Percentiles rank a stretch among this genome's conserved stretches.
Evolutionary conservation across 2,797 vertebrate genomes (phyloP).

Genomic region (Rhyacichthys aspro): DNA sequence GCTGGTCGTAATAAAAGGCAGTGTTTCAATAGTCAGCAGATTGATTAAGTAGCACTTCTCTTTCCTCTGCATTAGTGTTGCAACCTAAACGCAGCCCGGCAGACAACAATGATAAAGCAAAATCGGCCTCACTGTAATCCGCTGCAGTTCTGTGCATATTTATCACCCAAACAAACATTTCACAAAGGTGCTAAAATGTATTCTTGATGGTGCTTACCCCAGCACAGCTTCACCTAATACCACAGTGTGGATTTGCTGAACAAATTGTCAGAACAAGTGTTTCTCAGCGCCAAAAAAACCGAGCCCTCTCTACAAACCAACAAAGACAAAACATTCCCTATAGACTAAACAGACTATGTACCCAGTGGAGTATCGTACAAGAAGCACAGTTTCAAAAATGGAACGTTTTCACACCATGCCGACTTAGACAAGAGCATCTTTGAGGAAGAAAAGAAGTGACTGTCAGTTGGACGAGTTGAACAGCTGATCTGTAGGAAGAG

Average conservation of each 20-base stretch:
- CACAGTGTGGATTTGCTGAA: conserved; percentile 34
- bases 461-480: conserved; percentile 56
- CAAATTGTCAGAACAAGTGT: conserved; percentile 46
- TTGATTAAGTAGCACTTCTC: conserved; percentile 1
- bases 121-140: not conserved
- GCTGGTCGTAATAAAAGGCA: too few relatives aligned
- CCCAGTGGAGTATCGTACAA: conserved; percentile 45
- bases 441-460: conserved; percentile 49
- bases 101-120: conserved; percentile 3
- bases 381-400: conserved; percentile 49
- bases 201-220: conserved; percentile 7
- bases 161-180: conserved; percentile 11
- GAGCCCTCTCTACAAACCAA: conserved; percentile 45
- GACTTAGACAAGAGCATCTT: conserved; percentile 45
- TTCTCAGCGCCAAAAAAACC: conserved; percentile 39
- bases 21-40: not conserved
- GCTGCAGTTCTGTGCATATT: conserved; percentile 3
- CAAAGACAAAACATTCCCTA: conserved; percentile 45
- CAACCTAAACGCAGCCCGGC: not conserved
- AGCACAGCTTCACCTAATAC: conserved; percentile 15
- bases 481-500: conserved; percentile 72
- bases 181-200: conserved; percentile 3
- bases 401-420: conserved; percentile 61
- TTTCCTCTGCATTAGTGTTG: conserved; percentile 2
- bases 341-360: conserved; percentile 35